These are phyloP conservation scores for Pseudomyrmex gracilis DNA, from an alignment of 1,140 invertebrate genomes.

Conservation along the genomic window DNA sequence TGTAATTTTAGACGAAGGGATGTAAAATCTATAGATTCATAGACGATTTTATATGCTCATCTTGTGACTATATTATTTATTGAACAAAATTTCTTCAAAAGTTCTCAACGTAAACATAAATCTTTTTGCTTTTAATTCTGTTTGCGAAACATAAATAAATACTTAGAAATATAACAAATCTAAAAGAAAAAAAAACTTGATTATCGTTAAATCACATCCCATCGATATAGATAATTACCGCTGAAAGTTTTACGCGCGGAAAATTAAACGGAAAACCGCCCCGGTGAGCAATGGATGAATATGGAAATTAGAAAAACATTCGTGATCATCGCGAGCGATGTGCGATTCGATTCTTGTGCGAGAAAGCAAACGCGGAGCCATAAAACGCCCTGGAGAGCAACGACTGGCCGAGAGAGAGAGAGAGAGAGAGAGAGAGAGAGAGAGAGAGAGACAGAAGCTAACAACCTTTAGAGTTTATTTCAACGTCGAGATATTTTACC, in stretches of 20 bases:
- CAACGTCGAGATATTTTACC: not conserved
- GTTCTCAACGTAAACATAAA: no score
- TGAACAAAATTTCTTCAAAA: not conserved
- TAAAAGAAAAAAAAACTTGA: no score
- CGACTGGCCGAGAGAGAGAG: constrained; percentile 25
- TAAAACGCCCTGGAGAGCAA: constrained; percentile 27
- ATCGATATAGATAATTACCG: no score
- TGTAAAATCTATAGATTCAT: not conserved
- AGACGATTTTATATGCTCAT: not conserved
- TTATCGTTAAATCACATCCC: no score
- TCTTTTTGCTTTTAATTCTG: no score
- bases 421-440: no score
- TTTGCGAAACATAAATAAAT: no score
- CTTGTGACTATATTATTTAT: not conserved
- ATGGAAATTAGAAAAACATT: constrained; percentile 19
- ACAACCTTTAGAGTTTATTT: constrained; percentile 23
- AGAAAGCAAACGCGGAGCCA: constrained; percentile 29
- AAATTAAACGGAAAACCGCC: no score
- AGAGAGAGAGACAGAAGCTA: constrained; percentile 11
- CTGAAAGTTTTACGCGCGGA: no score
- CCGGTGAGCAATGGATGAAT: not conserved
- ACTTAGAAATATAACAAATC: no score
- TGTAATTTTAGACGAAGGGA: constrained; percentile 25
- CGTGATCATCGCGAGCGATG: not conserved
- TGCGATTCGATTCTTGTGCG: constrained; percentile 26